Conservation (phyloP, 2,888 invertebrate species). For the Oligia fasciuncula region DNA sequence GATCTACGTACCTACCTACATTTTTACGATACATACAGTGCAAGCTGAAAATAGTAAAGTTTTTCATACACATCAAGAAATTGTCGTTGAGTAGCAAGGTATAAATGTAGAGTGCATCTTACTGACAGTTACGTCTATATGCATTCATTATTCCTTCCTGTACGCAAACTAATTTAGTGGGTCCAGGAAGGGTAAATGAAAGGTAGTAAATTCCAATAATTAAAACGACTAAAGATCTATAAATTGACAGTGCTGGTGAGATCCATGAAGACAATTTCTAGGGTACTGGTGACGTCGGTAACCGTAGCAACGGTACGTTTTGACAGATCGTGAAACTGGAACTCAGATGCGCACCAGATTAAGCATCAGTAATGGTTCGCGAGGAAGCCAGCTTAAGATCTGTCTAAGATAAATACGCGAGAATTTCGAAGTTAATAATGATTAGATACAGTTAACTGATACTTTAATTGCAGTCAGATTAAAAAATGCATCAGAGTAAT, state of each 20-base stretch:
- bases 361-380: constrained; percentile 59
- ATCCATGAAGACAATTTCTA: constrained; percentile 56
- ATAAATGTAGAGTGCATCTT: not conserved
- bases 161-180: not conserved
- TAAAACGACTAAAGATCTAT: constrained; percentile 30
- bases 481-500: constrained; percentile 9
- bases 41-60: constrained; percentile 28
- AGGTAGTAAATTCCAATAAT: constrained; percentile 7
- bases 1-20: not conserved
- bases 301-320: constrained; percentile 66
- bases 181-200: not conserved
- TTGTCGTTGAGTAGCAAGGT: not conserved
- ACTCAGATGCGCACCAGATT: constrained; percentile 63
- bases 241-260: constrained; percentile 32
- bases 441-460: constrained; percentile 46
- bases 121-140: not conserved
- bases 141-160: constrained; percentile 4
- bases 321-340: constrained; percentile 64
- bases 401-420: constrained; percentile 48
- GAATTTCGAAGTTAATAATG: constrained; percentile 48
- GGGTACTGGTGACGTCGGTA: constrained; percentile 47
- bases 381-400: constrained; percentile 48
- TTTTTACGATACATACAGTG: constrained; percentile 12
- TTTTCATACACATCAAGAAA: constrained; percentile 17
- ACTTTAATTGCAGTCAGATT: constrained; percentile 12